phyloP scores from a whole-genome alignment of 2,888 invertebrate genomes.

The Drosophila paucipuncta region DNA sequence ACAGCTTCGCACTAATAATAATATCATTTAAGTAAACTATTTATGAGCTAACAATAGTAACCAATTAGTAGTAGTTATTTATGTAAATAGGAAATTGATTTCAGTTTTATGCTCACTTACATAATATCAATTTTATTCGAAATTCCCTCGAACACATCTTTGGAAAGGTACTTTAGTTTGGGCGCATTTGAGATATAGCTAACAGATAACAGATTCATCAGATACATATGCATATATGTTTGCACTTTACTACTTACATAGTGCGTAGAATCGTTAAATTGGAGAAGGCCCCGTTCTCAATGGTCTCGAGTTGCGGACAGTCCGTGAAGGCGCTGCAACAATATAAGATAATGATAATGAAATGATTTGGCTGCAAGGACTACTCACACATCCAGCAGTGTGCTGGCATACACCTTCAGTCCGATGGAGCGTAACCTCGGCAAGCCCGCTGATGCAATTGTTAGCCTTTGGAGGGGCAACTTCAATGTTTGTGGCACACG shows the following conservation, averaged over 20 bases:
- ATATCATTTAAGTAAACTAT: neutral
- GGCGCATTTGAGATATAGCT: slow-evolving; percentile 90
- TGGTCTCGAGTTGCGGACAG: slow-evolving; percentile 81
- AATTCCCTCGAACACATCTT: slow-evolving; percentile 83
- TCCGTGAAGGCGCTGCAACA: slow-evolving; percentile 76
- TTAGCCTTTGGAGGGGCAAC: slow-evolving; percentile 82
- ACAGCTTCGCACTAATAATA: neutral
- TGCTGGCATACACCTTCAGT: slow-evolving; percentile 80
- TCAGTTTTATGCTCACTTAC: slow-evolving; percentile 85
- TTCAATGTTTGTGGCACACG: slow-evolving; percentile 84
- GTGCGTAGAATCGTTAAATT: slow-evolving; percentile 76
- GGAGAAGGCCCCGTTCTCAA: slow-evolving; percentile 84
- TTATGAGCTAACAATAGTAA: neutral
- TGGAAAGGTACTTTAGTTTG: slow-evolving; percentile 86
- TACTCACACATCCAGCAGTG: slow-evolving; percentile 84
- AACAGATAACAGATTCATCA: slow-evolving; percentile 27
- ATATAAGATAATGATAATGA: neutral
- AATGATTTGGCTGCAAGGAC: neutral
- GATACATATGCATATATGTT: neutral
- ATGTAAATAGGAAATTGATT: neutral
- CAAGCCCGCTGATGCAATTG: slow-evolving; percentile 83
- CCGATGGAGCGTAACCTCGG: slow-evolving; percentile 82
- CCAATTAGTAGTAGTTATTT: neutral
- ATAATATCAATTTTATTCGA: slow-evolving; percentile 86
- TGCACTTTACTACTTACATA: slow-evolving; percentile 61